phyloP scores from a whole-genome alignment of 1,140 invertebrate species.

The Caenorhabditis inopinata region DNA sequence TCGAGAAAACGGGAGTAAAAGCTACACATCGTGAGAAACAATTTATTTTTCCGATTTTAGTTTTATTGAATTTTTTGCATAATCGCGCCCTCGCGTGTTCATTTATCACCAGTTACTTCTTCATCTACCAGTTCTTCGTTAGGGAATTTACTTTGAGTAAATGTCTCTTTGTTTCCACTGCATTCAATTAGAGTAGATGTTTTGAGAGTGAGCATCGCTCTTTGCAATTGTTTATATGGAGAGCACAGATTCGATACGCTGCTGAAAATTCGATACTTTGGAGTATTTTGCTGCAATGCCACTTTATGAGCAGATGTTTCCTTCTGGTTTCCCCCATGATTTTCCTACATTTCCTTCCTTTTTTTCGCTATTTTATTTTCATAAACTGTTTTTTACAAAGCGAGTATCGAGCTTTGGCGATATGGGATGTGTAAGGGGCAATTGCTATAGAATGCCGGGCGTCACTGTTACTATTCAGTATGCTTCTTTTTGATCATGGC shows the following conservation, averaged over 20 bases:
- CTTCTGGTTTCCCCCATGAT: not conserved
- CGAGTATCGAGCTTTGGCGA: too few species aligned
- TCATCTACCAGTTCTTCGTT: not conserved
- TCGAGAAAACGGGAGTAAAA: not conserved
- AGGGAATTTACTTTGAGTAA: not conserved
- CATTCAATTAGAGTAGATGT: not conserved
- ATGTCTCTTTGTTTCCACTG: not conserved
- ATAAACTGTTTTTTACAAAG: too few species aligned
- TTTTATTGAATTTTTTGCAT: too few species aligned
- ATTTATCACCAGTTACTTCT: too few species aligned
- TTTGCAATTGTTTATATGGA: not conserved
- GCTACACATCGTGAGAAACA: not conserved
- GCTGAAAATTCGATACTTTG: slow-evolving; percentile 9
- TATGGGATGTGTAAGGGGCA: too few species aligned
- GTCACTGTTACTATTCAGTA: too few species aligned
- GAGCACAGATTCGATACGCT: not conserved
- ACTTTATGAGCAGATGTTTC: not conserved
- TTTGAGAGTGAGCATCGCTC: not conserved
- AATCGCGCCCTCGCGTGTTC: too few species aligned
- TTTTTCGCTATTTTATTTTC: not conserved
- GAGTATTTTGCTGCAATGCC: not conserved
- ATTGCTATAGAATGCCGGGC: too few species aligned
- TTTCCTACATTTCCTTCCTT: not conserved
- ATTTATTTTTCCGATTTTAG: not conserved
- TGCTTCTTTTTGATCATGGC: too few species aligned